Conservation (phyloP, 2,888 invertebrate genomes). For the Seladonia tumulorum region DNA sequence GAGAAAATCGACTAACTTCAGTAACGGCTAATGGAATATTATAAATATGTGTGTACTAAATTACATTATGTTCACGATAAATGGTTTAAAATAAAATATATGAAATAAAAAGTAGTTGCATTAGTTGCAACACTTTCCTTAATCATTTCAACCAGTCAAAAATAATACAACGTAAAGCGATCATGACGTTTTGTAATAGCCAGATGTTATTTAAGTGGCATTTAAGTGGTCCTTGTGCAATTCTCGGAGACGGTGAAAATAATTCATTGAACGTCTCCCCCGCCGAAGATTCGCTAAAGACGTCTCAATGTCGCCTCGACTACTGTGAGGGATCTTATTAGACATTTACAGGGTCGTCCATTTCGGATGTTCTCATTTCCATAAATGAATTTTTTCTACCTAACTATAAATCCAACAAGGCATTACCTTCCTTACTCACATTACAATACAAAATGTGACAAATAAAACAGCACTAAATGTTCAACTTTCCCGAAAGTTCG, state of each 20-base stretch:
- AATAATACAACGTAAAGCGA: neutral
- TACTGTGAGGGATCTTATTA: neutral
- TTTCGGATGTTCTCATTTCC: neutral
- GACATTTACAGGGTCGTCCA: neutral
- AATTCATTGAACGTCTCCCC: conserved; percentile 11
- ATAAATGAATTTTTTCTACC: neutral
- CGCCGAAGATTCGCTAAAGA: neutral
- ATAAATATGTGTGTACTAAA: neutral
- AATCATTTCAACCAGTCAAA: neutral
- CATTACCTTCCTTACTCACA: no score
- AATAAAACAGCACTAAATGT: no score
- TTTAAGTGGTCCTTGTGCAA: conserved; percentile 2
- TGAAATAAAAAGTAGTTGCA: no score
- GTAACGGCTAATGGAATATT: neutral
- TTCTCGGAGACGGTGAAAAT: neutral
- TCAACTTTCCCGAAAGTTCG: no score
- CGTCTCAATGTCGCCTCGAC: neutral
- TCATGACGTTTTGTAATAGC: neutral
- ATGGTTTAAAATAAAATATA: no score
- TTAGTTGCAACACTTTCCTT: neutral
- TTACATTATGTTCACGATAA: no score
- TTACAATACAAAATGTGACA: no score
- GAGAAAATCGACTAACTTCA: neutral
- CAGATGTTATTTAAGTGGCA: neutral
- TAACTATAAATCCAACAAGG: neutral